These are phyloP conservation scores for Herminia tarsipennalis DNA, from an alignment of 2,888 invertebrate species.

Conservation along the genomic window DNA sequence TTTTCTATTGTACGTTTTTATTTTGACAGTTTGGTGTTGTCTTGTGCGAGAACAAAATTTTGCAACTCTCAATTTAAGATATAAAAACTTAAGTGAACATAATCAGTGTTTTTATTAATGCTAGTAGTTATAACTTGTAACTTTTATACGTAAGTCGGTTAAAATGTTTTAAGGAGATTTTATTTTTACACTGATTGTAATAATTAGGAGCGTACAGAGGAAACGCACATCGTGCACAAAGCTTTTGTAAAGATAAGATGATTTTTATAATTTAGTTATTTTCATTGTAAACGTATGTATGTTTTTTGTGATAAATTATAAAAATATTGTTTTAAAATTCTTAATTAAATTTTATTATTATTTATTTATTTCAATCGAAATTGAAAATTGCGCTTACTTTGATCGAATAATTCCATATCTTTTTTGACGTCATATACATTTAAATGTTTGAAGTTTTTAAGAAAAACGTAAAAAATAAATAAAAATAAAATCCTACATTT, in stretches of 20 bases:
- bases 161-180: slow-evolving; percentile 65
- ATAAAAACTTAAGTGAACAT: slow-evolving; percentile 40
- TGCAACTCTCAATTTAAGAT: slow-evolving; percentile 44
- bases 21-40: slow-evolving; percentile 75
- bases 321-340: background rate
- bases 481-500: slow-evolving; percentile 13
- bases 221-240: slow-evolving; percentile 70
- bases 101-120: slow-evolving; percentile 52
- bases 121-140: slow-evolving; percentile 54
- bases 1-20: slow-evolving; percentile 62
- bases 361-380: background rate
- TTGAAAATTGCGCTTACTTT: slow-evolving; percentile 11
- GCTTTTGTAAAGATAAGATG: slow-evolving; percentile 18
- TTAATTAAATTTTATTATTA: background rate
- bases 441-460: slow-evolving; percentile 32
- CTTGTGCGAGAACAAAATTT: slow-evolving; percentile 59
- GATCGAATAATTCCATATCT: slow-evolving; percentile 46
- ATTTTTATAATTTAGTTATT: slow-evolving; percentile 23
- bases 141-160: slow-evolving; percentile 74
- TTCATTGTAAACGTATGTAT: background rate
- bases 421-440: slow-evolving; percentile 42
- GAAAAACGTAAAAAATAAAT: slow-evolving; percentile 25
- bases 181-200: slow-evolving; percentile 75
- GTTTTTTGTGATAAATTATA: background rate
- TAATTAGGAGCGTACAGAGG: slow-evolving; percentile 51